Percentiles rank a stretch among this genome's conserved stretches.
Conservation (phyloP, 1,140 invertebrate species). For the Eueides isabella region DNA sequence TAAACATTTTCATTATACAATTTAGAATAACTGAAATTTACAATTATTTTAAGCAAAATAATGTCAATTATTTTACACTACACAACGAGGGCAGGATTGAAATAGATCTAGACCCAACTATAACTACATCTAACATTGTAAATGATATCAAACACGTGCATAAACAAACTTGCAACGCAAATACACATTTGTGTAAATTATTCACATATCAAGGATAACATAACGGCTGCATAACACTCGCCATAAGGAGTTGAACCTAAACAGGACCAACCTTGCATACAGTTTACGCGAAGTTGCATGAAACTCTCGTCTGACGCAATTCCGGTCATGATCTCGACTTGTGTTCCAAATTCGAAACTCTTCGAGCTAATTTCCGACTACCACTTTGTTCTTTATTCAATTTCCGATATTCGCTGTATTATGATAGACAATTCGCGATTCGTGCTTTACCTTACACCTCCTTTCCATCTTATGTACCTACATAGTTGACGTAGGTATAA, state of each 20-base stretch:
- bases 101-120: conserved; percentile 3
- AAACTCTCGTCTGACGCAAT: conserved; percentile 75
- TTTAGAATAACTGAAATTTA: too few species aligned
- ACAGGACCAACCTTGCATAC: conserved; percentile 55
- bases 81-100: neutral
- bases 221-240: neutral
- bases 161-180: conserved; percentile 1
- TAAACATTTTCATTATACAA: too few species aligned
- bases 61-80: neutral
- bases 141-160: conserved; percentile 11
- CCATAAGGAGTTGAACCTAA: conserved; percentile 49
- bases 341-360: conserved; percentile 71
- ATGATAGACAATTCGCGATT: conserved; percentile 48
- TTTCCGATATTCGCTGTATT: conserved; percentile 73
- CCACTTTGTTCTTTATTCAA: conserved; percentile 81
- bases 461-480: neutral
- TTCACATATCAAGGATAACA: neutral
- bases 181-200: conserved; percentile 10
- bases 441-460: conserved; percentile 12
- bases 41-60: too few species aligned
- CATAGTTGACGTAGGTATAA: neutral
- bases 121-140: neutral
- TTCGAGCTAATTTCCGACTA: conserved; percentile 80
- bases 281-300: conserved; percentile 70
- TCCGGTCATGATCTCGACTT: conserved; percentile 76